phyloP scores from a whole-genome alignment of 2,888 invertebrate genomes.

The Sepiola atlantica region DNA sequence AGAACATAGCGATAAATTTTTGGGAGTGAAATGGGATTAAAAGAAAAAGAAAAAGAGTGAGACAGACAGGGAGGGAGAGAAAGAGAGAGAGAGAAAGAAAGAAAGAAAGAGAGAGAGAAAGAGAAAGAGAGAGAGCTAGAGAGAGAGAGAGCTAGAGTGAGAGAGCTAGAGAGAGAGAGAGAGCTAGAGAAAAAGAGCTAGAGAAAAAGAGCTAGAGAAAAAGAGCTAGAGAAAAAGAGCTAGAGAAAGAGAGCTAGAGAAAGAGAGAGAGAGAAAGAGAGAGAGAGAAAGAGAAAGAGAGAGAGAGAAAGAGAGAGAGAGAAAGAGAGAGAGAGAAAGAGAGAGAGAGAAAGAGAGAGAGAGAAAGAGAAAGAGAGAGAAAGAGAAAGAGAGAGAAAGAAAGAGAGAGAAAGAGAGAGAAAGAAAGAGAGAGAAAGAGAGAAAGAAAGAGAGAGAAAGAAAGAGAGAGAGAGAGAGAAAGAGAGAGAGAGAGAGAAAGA shows the following conservation, averaged over 20 bases:
- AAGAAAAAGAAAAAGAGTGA: background rate
- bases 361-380: background rate
- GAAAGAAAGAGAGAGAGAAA: background rate
- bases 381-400: background rate
- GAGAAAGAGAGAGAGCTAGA: background rate
- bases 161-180: background rate
- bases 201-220: no score
- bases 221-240: no score
- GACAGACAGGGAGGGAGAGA: background rate
- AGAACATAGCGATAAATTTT: background rate
- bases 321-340: no score
- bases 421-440: no score
- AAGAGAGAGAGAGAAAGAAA: background rate
- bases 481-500: background rate
- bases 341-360: no score
- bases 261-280: no score
- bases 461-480: background rate
- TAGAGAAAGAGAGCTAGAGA: no score
- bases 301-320: no score
- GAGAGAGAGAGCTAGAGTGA: no score
- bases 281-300: background rate
- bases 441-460: background rate
- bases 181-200: background rate
- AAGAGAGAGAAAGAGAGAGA: background rate
- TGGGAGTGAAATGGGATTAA: background rate